Conservation (phyloP, 2,888 invertebrate species). For the Cephus pulcher region DNA sequence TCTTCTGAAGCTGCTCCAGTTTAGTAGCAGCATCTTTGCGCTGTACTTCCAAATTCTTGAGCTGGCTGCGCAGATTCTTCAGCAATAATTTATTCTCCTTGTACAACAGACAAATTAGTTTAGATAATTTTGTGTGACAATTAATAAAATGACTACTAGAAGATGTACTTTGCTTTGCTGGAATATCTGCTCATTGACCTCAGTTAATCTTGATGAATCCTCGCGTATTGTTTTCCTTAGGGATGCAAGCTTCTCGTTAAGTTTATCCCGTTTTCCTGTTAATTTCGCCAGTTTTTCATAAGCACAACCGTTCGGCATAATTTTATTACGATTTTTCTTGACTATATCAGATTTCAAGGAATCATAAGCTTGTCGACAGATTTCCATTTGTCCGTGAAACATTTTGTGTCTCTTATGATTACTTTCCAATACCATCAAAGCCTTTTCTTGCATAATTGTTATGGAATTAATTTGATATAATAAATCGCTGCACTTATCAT, state of each 20-base stretch:
- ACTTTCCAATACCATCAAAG: conserved; percentile 26
- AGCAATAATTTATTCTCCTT: no score
- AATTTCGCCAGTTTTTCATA: conserved; percentile 16
- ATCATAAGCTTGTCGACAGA: conserved; percentile 14
- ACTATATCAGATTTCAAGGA: no score
- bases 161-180: not conserved
- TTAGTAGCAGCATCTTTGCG: no score
- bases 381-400: conserved; percentile 24
- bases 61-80: no score
- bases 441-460: conserved; percentile 26
- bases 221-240: not conserved
- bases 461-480: no score
- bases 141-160: not conserved
- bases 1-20: no score
- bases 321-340: conserved; percentile 10
- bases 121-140: not conserved
- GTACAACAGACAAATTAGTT: not conserved
- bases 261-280: conserved; percentile 8
- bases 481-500: no score
- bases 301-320: not conserved
- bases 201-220: conserved; percentile 2
- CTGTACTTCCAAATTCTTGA: no score
- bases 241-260: not conserved
- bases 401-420: conserved; percentile 18
- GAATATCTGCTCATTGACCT: not conserved